Evolutionary conservation across 2,113 vertebrate genomes (phyloP), one percentile per base, ranked within the genome.

Genomic region (Halichoerus grypus): DNA sequence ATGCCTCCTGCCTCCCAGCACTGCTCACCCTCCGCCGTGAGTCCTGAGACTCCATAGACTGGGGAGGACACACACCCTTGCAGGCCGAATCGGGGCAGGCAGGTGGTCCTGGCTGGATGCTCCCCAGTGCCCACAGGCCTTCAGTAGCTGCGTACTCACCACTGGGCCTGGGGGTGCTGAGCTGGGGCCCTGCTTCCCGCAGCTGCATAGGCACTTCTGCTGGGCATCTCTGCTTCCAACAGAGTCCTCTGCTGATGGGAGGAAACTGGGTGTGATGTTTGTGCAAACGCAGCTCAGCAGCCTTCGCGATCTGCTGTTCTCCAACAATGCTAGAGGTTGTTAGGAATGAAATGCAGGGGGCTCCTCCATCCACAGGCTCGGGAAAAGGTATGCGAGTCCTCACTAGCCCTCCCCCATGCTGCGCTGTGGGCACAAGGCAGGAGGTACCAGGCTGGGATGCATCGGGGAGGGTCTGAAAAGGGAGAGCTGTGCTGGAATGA

Each of bases 361-460:
- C 14, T 8, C 26, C 42, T 31, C 39, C 26, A 28, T 16, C 74
- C 39, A 31, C 15, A 8, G 18, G 26, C 74, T 77, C 26, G 1
- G 42, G 24, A 16, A 28, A 22, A 28, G 42, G 72, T 16, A 3
- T 9, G 24, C 2, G 72, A 49, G 14, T 28, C 24, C 4, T 15
- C 13, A 15, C 24, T 26, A 8, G 42, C 26, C 26, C 26, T 7
- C 1, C 3, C 42, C 26, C 2, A 0, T 9, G 7, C 26, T 5
- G 74, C 1, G 0, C 26, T 3, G 42, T 49, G 24, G 71, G 42
- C 74, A 15, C 42, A 49, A 16, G 72, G 13, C 6, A 7, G 26
- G 74, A 18, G 74, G 74, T 5, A 9, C 7, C 13, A 24, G 42
- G 15, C 42, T 28, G 74, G 26, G 13, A 77, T 46, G 46, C 42